These are phyloP conservation scores for Parauchenoglanis punctatus DNA, from an alignment of 2,797 vertebrate species.

Conservation along the genomic window DNA sequence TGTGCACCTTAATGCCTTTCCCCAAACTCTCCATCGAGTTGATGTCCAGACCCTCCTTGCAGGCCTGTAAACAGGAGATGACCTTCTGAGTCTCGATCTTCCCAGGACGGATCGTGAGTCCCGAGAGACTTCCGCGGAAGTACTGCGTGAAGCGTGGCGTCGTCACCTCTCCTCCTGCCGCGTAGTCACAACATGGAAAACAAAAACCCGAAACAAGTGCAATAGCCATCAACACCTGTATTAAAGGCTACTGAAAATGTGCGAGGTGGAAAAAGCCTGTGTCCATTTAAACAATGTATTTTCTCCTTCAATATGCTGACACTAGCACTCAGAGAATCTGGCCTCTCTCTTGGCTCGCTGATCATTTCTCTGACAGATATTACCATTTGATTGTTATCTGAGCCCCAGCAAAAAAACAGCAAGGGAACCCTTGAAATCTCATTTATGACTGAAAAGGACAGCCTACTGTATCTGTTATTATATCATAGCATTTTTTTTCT, in stretches of 20 bases:
- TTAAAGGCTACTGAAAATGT: not conserved
- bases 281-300: not conserved
- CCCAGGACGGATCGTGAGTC: slow-evolving; percentile 91
- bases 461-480: not conserved
- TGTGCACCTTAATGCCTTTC: slow-evolving; percentile 88
- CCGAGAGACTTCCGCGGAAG: slow-evolving; percentile 93
- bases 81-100: slow-evolving; percentile 98
- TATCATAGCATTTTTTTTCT: not conserved
- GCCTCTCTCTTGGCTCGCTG: not conserved
- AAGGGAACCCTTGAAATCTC: slow-evolving; percentile 19
- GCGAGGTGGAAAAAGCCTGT: not conserved
- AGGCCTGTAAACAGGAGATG: slow-evolving; percentile 97
- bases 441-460: not conserved
- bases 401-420: not conserved
- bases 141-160: slow-evolving; percentile 94
- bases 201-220: not conserved
- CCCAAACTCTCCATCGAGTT: slow-evolving; percentile 95
- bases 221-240: not conserved
- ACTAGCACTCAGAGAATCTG: not conserved
- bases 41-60: slow-evolving; percentile 97
- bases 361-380: slow-evolving; percentile 56
- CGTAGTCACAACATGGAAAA: slow-evolving; percentile 58
- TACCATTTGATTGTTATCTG: slow-evolving; percentile 54
- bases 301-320: not conserved
- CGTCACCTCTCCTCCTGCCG: slow-evolving; percentile 89